Evolutionary conservation across 2,888 invertebrate genomes (phyloP), one percentile per base, ranked within the genome.

Genomic region (Trissoscelio sp.): DNA sequence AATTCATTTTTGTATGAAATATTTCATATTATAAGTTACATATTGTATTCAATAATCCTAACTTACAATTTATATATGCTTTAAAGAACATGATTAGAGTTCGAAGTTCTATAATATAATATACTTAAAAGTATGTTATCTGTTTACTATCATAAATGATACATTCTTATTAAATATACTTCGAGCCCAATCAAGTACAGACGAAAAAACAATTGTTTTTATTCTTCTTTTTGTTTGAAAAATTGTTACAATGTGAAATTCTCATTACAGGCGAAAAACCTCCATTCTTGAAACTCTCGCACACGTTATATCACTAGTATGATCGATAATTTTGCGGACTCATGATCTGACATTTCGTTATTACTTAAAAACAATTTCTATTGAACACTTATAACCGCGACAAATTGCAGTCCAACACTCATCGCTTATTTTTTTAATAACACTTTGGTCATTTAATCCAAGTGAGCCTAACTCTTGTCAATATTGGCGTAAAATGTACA

Each of bases 1-100:
- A 44, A 28, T 20, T 62, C 18, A 31, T 44, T 74, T 69, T 86
- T 83, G 84, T 87, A 88, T 84, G 86, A 88, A 88, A 88, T 87
- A 78, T 86, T 88, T 88, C 85, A 86, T 88, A 85, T 87, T 87
- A 87, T 88, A 86, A 85, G 83, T 88, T 88, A 88, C 87, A 88
- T 83, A 83, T 70, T 80, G 69, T 84, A 85, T 85, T 87, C 82
- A 86, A 85, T 86, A 83, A 80, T 82, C 72, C 85, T 83, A 85
- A 83, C 84, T 81, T 85, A 85, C 79, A 87, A 87, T 87, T 84
- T 86, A 70, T 75, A 86, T 85, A 87, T 70, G 62, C 81, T 83
- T 83, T 77, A 84, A 83, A 58, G 73, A 79, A 85, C 81, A 74
- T 87, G 83, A 79, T 85, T 83, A 83, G 82, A 85, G 81, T 84